Evolutionary conservation across 1,140 invertebrate genomes (phyloP), one percentile per base, ranked within the genome.

Genomic region (Anoplophora glabripennis): DNA sequence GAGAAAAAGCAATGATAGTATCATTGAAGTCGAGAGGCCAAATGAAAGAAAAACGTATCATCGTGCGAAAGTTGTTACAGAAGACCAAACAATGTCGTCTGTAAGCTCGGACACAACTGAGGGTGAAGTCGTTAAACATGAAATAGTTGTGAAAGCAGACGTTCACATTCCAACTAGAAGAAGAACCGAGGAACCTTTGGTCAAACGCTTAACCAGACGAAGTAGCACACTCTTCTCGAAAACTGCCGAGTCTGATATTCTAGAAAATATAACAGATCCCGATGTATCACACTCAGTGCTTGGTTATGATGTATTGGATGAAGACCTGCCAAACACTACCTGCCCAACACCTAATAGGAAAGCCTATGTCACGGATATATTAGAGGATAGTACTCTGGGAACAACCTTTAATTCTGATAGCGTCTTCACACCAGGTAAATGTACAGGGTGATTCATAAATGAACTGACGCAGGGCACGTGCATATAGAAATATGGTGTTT

Each of bases 161-260:
- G 15, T 56, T 7, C 33, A 54, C 28, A 35, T 28, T 12, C 0
- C 21, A n/a, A 28, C n/a, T 45, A 33, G 44, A 36, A 18, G 21
- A 3, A 11, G 36, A 10, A 49, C 28, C 3, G 51, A 53, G 7
- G 10, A 38, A 17, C 38, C 52, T 5, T 4, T 34, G 7, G n/a
- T 44, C 1, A 54, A 15, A 34, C 38, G 52, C 1, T 10, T 54
- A 7, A 54, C 52, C 5, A 42, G 52, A 7, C 42, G 52, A 33
- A 54, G 52, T 34, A 45, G 18, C 10, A 33, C 18, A 4, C 33
- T 54, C 8, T 41, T 42, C 18, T 21, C 52, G 4, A 38, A 54
- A 7, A n/a, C 21, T 28, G 21, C 21, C 21, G 21, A 28, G 5
- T 28, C 21, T 28, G 21, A 28, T 28, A 28, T 28, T 28, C 21